phyloP scores from a whole-genome alignment of 2,797 vertebrate genomes.

The Sternotherus odoratus region DNA sequence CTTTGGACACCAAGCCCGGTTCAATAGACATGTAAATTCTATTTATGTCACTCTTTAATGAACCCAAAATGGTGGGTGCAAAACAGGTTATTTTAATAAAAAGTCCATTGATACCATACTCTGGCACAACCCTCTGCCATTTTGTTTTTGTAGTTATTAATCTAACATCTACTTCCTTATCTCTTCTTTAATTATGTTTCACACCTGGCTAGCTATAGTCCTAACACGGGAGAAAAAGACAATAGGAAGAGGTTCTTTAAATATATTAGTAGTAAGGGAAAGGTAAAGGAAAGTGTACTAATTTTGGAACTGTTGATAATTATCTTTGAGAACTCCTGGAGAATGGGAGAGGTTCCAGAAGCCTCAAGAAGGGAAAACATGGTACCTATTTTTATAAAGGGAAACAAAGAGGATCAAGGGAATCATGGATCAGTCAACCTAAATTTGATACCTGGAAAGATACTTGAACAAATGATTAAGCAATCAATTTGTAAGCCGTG shows the following conservation, averaged over 20 bases:
- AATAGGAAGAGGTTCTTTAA: not conserved
- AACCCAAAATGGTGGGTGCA: not conserved
- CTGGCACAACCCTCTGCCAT: not conserved
- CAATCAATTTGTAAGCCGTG: not conserved
- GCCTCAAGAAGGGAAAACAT: not conserved
- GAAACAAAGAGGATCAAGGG: not conserved
- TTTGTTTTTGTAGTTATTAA: not conserved
- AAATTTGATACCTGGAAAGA: not conserved
- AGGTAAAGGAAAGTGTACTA: too few relatives aligned
- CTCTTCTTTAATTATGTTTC: not conserved
- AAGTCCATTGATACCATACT: not conserved
- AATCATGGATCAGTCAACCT: not conserved
- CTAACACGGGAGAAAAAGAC: too few relatives aligned
- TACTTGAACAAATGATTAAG: not conserved
- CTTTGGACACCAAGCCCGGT: not conserved
- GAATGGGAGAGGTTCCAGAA: not conserved
- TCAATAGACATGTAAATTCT: not conserved
- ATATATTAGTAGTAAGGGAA: not conserved
- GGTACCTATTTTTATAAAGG: not conserved
- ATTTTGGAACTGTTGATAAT: not conserved
- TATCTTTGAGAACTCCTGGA: not conserved
- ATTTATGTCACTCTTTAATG: not conserved
- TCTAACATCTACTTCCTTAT: not conserved
- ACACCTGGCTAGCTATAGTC: not conserved
- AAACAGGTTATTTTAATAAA: not conserved